Evolutionary conservation across 2,888 invertebrate species (phyloP).

Genomic region (Lithophane leautieri): DNA sequence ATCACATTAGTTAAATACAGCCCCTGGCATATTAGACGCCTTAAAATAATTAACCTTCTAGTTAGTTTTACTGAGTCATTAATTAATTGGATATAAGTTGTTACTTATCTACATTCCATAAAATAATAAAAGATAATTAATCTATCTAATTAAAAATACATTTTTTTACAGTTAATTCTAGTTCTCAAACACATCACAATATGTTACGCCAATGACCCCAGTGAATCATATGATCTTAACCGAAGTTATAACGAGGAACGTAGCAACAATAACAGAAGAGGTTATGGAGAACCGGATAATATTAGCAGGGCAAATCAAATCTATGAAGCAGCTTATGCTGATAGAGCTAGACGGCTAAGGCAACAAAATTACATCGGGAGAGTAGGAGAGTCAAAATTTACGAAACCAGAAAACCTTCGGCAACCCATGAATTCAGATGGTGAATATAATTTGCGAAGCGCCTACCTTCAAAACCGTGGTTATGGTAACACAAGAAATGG

Average conservation of each 20-base stretch:
- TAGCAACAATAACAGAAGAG: constrained; percentile 5
- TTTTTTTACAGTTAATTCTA: constrained; percentile 32
- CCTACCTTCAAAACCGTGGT: background rate
- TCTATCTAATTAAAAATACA: background rate
- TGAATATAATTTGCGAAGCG: background rate
- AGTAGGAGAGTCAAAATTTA: constrained; percentile 3
- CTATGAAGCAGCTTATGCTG: constrained; percentile 12
- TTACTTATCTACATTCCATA: too few species aligned
- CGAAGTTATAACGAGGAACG: background rate
- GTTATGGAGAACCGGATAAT: background rate
- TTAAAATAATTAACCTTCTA: too few species aligned
- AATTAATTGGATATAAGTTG: too few species aligned
- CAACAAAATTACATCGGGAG: background rate
- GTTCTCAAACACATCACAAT: constrained; percentile 5
- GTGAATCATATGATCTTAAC: background rate
- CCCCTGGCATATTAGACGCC: background rate
- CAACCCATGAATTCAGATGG: background rate
- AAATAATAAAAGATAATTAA: too few species aligned
- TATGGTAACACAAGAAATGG: background rate
- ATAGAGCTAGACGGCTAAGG: constrained; percentile 4
- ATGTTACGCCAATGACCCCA: constrained; percentile 7
- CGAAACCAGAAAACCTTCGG: constrained; percentile 8
- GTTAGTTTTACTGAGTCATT: too few species aligned
- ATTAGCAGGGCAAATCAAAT: constrained; percentile 13
- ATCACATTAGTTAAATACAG: background rate